phyloP scores from a whole-genome alignment of 1,140 invertebrate species.

The Zaprionus davidi region DNA sequence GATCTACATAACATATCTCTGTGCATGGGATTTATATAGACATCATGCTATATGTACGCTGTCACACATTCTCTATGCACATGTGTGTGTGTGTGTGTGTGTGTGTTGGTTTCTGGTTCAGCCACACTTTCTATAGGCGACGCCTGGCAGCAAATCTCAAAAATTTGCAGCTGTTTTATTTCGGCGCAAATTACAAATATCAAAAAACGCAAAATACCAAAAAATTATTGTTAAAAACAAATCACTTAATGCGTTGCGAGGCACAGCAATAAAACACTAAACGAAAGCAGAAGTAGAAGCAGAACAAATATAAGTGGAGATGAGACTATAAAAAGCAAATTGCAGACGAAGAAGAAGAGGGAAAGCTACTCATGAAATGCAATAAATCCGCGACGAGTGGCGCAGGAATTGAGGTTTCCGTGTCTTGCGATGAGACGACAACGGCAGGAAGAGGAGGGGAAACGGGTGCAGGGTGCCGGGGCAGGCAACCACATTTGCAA shows the following conservation, averaged over 20 bases:
- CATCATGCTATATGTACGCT: slow-evolving; percentile 37
- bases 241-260: slow-evolving; percentile 70
- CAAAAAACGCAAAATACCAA: slow-evolving; percentile 47
- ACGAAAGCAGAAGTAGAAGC: slow-evolving; percentile 5
- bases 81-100: slow-evolving; percentile 7
- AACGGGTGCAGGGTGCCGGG: background rate
- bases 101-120: slow-evolving; percentile 37
- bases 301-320: slow-evolving; percentile 8
- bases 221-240: slow-evolving; percentile 73
- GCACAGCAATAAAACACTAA: slow-evolving; percentile 42
- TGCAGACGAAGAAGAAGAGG: slow-evolving; percentile 11
- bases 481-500: slow-evolving; percentile 50
- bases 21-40: slow-evolving; percentile 35
- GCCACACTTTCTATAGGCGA: slow-evolving; percentile 74
- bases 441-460: too few relatives aligned
- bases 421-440: slow-evolving; percentile 59
- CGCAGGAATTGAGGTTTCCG: slow-evolving; percentile 72
- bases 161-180: slow-evolving; percentile 80
- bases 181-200: slow-evolving; percentile 76
- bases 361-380: slow-evolving; percentile 53
- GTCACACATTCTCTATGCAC: slow-evolving; percentile 2
- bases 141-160: slow-evolving; percentile 52
- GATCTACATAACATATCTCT: slow-evolving; percentile 35
- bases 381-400: slow-evolving; percentile 65
- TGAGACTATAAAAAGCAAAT: slow-evolving; percentile 47